A percentile compares a stretch with the other conserved stretches of the same genome.
phyloP scores from a whole-genome alignment of 2,888 invertebrate genomes.

The Apoda limacodes region DNA sequence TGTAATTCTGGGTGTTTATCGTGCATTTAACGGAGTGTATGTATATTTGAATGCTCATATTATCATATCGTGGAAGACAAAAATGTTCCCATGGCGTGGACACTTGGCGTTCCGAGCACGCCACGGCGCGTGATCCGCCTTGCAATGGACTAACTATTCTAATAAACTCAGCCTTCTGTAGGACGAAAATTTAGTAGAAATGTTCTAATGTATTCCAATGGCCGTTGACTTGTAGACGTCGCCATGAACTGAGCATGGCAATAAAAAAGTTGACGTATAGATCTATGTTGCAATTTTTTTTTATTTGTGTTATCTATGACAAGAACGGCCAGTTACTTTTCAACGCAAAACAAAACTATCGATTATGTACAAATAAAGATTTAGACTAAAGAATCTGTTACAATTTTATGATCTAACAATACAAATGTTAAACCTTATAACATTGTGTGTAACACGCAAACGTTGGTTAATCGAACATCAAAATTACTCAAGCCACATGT shows the following conservation, averaged over 20 bases:
- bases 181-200: constrained; percentile 70
- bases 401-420: no score
- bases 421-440: no score
- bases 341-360: neutral
- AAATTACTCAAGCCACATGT: constrained; percentile 35
- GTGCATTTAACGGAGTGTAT: constrained; percentile 70
- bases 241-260: no score
- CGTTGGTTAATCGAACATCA: no score
- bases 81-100: constrained; percentile 66
- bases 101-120: constrained; percentile 61
- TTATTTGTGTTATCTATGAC: no score
- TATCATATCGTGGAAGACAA: constrained; percentile 71
- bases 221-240: constrained; percentile 37
- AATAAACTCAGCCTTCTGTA: constrained; percentile 69
- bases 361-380: neutral
- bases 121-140: constrained; percentile 54
- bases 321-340: no score
- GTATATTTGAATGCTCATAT: constrained; percentile 70
- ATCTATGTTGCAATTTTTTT: no score
- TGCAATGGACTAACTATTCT: constrained; percentile 59
- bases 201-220: constrained; percentile 66
- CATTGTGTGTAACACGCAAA: no score
- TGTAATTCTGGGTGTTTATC: constrained; percentile 71
- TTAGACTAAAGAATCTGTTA: no score
- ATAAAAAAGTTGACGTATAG: no score